A percentile compares a stretch with the other conserved stretches of the same genome.
Evolutionary conservation across 1,140 invertebrate genomes (phyloP).

Genomic region (Chymomyza costata): DNA sequence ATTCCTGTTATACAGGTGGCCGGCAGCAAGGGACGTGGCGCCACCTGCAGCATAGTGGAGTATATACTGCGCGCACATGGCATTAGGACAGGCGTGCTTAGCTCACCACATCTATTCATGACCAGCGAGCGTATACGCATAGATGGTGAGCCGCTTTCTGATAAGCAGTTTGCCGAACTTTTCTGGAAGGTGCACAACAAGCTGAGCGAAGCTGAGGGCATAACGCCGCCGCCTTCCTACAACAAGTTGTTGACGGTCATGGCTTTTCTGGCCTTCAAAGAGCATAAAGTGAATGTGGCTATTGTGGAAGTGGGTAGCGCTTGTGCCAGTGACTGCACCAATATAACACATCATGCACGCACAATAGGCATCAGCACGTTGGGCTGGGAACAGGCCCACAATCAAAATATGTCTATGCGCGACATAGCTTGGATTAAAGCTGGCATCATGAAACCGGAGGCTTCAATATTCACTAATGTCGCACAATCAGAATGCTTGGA

Average conservation of each 20-base stretch:
- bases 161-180: conserved; percentile 84
- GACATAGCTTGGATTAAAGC: conserved; percentile 96
- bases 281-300: conserved; percentile 93
- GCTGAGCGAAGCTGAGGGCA: conserved; percentile 76
- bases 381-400: conserved; percentile 90
- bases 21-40: conserved; percentile 77
- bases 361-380: conserved; percentile 94
- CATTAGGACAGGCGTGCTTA: conserved; percentile 94
- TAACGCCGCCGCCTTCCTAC: no score
- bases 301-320: conserved; percentile 98
- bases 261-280: conserved; percentile 91
- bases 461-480: conserved; percentile 83
- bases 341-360: conserved; percentile 87
- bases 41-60: conserved; percentile 95
- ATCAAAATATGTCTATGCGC: conserved; percentile 90
- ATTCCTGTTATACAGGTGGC: no score
- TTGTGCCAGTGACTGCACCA: conserved; percentile 96
- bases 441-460: conserved; percentile 92
- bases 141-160: conserved; percentile 86
- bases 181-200: conserved; percentile 94
- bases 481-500: conserved; percentile 82
- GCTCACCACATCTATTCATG: conserved; percentile 94
- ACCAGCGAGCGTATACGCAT: conserved; percentile 95
- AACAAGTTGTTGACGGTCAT: conserved; percentile 96
- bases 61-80: conserved; percentile 90